Base-by-base conservation (phyloP, 1,140 invertebrate genomes). In the Ceratoteleas bidentatus region DNA sequence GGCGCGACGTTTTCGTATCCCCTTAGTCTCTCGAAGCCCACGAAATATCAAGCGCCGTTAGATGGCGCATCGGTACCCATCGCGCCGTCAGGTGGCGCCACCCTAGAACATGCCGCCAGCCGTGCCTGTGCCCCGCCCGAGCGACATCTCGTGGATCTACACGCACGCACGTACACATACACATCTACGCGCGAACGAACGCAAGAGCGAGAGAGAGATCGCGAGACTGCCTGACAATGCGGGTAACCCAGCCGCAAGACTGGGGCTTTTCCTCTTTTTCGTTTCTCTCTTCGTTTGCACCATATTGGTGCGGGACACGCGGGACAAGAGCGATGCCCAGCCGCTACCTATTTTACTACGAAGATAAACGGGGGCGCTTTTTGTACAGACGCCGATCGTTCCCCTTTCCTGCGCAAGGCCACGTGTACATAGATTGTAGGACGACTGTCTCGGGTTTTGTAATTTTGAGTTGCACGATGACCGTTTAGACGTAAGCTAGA, bases 401-500 rank as follows among this genome's bases (percentile, higher is more conserved):
- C n/a, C 49, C 50, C 16, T 68, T 74, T 60, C 58, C 62, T 65
- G 61, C 72, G 61, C 54, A 65, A 75, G 61, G 53, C 62, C 56
- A 66, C 62, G 62, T 73, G 69, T 81, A 57, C 64, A 69, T 81
- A 69, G 54, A 43, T 73, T 54, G 53, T 72, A 60, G 66, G 60
- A 61, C 13, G 32, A 75, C 57, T 60, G 54, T 69, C 64, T 69
- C 45, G 69, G 33, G 69, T 65, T 52, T 60, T 77, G 74, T 77
- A 77, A 60, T 62, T 68, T 77, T 64, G 50, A 77, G 64, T 78
- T 64, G 72, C 61, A 75, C 56, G 73, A 56, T 83, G 76, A 73
- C 61, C 76, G 68, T 80, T 84, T 86, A 85, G 83, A 85, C 69
- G 76, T 89, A 90, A 85, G 85, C 79, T 90, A 90, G 87, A 89